Conservation (phyloP, 2,113 vertebrate genomes). For the Tretioscincus oriximinensis region DNA sequence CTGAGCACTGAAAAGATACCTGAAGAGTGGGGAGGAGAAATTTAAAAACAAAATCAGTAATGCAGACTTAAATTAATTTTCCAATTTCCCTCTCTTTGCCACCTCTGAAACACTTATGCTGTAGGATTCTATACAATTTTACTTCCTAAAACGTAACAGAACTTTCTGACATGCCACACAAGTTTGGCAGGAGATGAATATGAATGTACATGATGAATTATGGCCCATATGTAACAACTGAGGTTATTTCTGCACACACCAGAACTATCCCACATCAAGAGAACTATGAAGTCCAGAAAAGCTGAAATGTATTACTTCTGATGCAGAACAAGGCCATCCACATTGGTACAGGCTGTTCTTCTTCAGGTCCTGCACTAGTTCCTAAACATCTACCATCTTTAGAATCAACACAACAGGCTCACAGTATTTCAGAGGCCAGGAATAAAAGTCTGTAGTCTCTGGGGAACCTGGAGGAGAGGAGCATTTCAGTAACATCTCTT, state of each 20-base stretch:
- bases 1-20: conserved; percentile 98
- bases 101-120: conserved; percentile 34
- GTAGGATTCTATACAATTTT: conserved; percentile 15
- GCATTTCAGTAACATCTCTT: too few relatives aligned
- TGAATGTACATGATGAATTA: conserved; percentile 22
- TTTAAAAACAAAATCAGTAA: neutral
- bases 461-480: too few relatives aligned
- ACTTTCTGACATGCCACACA: conserved; percentile 8
- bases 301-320: too few relatives aligned
- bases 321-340: too few relatives aligned
- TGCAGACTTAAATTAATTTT: neutral
- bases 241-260: neutral
- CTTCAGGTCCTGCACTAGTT: too few relatives aligned
- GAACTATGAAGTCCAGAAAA: too few relatives aligned
- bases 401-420: too few relatives aligned
- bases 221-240: conserved; percentile 14
- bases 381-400: too few relatives aligned
- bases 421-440: too few relatives aligned
- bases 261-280: too few relatives aligned
- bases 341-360: too few relatives aligned
- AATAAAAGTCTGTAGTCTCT: too few relatives aligned
- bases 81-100: neutral
- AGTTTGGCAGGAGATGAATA: conserved; percentile 29
- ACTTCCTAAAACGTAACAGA: conserved; percentile 33
- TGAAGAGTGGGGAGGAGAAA: conserved; percentile 42